phyloP scores from a whole-genome alignment of 2,113 vertebrate species.

The Hucho hucho region DNA sequence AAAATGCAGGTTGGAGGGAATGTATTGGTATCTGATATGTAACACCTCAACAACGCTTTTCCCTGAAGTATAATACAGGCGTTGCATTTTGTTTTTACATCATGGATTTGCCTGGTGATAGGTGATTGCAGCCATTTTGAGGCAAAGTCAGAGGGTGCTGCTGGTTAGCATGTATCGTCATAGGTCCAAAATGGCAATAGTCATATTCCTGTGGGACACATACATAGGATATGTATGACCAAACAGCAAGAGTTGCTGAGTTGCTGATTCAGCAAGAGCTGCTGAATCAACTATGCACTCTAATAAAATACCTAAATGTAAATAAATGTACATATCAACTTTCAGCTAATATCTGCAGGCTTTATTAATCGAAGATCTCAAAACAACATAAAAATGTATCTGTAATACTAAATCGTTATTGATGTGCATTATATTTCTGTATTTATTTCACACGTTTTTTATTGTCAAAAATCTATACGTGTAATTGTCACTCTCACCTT shows the following conservation, averaged over 20 bases:
- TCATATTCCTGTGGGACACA: neutral
- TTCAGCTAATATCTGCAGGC: slow-evolving; percentile 47
- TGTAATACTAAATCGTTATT: slow-evolving; percentile 40
- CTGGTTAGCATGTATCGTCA: slow-evolving; percentile 14
- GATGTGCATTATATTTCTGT: slow-evolving; percentile 20
- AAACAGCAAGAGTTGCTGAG: too few species aligned
- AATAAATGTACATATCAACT: slow-evolving; percentile 56
- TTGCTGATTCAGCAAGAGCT: too few species aligned
- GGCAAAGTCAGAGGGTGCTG: slow-evolving; percentile 12
- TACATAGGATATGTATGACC: slow-evolving; percentile 14
- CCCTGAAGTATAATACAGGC: slow-evolving; percentile 1
- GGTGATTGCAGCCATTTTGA: slow-evolving; percentile 31
- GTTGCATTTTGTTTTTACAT: neutral
- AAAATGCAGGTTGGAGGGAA: slow-evolving; percentile 50
- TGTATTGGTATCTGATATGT: slow-evolving; percentile 22
- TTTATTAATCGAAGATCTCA: slow-evolving; percentile 39
- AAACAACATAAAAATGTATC: slow-evolving; percentile 52
- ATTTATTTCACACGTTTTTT: slow-evolving; percentile 32
- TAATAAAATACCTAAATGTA: slow-evolving; percentile 58
- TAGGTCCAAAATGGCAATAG: slow-evolving; percentile 32
- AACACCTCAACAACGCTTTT: slow-evolving; percentile 1
- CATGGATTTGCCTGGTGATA: slow-evolving; percentile 10
- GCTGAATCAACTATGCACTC: slow-evolving; percentile 48
- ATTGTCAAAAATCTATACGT: slow-evolving; percentile 52
- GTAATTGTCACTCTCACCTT: slow-evolving; percentile 37